Evolutionary conservation across 2,797 vertebrate species (phyloP), one percentile per base, ranked within the genome.

Genomic region (Yasuhikotakia modesta): DNA sequence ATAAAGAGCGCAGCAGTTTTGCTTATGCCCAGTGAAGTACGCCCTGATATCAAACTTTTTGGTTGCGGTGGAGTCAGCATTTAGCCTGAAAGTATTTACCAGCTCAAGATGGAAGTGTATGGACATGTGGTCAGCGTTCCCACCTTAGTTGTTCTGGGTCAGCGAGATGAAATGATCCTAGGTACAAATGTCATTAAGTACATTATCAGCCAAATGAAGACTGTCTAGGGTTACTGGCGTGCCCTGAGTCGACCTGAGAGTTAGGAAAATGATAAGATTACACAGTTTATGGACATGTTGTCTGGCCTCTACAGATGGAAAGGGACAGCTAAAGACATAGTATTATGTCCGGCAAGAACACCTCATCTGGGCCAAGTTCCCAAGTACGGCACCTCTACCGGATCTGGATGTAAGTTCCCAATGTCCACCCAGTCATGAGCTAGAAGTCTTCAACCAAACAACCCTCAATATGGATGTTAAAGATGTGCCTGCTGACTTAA

Each of bases 61-160:
- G 57, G 57, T 30, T 60, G 57, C 14, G 57, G 57, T 0, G n/a
- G 24, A 16, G 57, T 30, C 5, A 60, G 14, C 57, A 30, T 60
- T 30, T 14, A 60, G 6, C 57, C 57, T 16, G 14, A 60, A 3
- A 17, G 24, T 1, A 60, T 8, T 60, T n/a, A 60, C 13, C 57
- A 60, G 13, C 57, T 60, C 16, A 27, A 61, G 7, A 61, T 61
- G 58, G 24, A 61, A n/a, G 58, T 61, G 27, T 61, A 32, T 10
- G 7, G 7, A 45, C 12, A 30, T 30, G 57, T 14, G 5, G 57
- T 60, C 5, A 35, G 8, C 35, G 60, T 35, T 35, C 60, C 30
- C 14, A 63, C 60, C n/a, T 4, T 63, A n/a, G 60, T 63, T n/a
- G 60, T 35, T 35, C 17, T 16, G n/a, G 30, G 60, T 4, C 60